phyloP scores from a whole-genome alignment of 2,113 vertebrate species.

The Myotis lucifugus region DNA sequence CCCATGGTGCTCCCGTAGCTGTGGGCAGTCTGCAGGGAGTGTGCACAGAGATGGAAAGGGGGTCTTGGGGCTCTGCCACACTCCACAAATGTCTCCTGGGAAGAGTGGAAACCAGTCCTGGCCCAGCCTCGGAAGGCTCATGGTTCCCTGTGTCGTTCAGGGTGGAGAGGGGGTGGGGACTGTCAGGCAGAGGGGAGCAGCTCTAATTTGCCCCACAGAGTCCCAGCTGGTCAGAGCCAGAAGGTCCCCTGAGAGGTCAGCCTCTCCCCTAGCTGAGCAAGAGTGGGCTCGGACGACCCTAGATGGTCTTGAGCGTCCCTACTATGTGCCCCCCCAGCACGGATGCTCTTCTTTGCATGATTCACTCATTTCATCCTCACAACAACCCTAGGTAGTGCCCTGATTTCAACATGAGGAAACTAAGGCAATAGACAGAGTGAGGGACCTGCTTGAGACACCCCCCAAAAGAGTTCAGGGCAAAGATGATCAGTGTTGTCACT shows the following conservation, averaged over 20 bases:
- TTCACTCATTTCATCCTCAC: not conserved
- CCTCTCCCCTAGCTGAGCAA: not conserved
- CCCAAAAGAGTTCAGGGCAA: not conserved
- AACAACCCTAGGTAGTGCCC: not conserved
- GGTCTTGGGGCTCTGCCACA: not conserved
- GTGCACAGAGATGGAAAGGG: not conserved
- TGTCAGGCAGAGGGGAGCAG: not conserved
- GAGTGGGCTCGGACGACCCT: not conserved
- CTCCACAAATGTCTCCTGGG: not conserved
- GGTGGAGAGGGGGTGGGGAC: not conserved
- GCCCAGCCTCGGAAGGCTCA: not conserved
- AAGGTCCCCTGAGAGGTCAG: not conserved
- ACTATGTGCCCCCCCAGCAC: fast-evolving
- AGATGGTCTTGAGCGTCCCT: not conserved
- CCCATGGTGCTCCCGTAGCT: not conserved
- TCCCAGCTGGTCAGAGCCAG: not conserved
- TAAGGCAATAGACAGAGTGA: not conserved
- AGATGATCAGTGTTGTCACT: not conserved
- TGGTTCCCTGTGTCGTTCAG: not conserved
- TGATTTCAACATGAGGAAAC: not conserved
- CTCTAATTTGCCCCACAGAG: not conserved
- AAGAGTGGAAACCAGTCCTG: not conserved
- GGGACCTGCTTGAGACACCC: not conserved
- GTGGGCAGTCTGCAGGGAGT: not conserved
- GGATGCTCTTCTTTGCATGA: not conserved